Evolutionary conservation across 2,797 vertebrate species (phyloP).

Genomic region (Orientallactaga sibirica): DNA sequence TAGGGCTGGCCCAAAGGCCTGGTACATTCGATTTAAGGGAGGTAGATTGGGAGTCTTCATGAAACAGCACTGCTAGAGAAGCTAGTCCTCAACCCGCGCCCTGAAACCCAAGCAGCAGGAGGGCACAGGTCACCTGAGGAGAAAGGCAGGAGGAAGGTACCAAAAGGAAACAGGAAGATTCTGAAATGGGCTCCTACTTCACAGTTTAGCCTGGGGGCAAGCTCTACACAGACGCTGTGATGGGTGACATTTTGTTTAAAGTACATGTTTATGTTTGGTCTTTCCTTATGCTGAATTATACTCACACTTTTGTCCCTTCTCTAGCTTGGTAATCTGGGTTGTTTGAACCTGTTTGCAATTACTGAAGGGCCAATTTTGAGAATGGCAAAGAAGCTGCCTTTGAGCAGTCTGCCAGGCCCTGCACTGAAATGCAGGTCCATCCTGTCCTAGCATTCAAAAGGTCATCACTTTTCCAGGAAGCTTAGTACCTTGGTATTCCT

Average conservation of each 20-base stretch:
- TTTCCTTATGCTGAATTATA: slow-evolving; percentile 68
- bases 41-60: not conserved
- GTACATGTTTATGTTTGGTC: slow-evolving; percentile 66
- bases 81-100: not conserved
- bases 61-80: slow-evolving; percentile 14
- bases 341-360: slow-evolving; percentile 11
- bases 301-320: slow-evolving; percentile 64
- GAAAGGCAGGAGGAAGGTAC: slow-evolving; percentile 59
- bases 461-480: not conserved
- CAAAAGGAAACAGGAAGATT: slow-evolving; percentile 72
- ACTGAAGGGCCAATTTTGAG: slow-evolving; percentile 21
- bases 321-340: slow-evolving; percentile 16
- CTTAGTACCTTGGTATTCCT: not conserved
- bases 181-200: slow-evolving; percentile 65
- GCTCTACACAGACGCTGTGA: not conserved
- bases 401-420: slow-evolving; percentile 17
- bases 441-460: not conserved
- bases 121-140: slow-evolving; percentile 23
- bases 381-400: not conserved
- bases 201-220: slow-evolving; percentile 54
- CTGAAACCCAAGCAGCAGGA: slow-evolving; percentile 43
- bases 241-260: slow-evolving; percentile 72
- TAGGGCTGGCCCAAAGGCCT: slow-evolving; percentile 21
- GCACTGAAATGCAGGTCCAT: slow-evolving; percentile 46
- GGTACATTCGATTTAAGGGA: slow-evolving; percentile 23